phyloP scores from a whole-genome alignment of 1,140 invertebrate genomes.

The Brachionus calyciflorus region DNA sequence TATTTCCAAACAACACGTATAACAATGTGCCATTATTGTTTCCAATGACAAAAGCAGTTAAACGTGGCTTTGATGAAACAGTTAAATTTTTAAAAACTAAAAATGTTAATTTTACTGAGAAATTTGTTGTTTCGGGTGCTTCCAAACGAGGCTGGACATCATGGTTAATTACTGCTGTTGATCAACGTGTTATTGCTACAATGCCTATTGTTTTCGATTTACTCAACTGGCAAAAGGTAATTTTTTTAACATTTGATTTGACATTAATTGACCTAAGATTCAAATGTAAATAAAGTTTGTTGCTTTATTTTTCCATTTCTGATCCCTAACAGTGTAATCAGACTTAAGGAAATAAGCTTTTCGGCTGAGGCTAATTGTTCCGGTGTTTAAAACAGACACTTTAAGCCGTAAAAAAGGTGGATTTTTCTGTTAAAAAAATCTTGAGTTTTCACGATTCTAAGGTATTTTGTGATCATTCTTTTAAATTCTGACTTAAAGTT shows the following conservation, averaged over 20 bases:
- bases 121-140: constrained; percentile 53
- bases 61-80: constrained; percentile 52
- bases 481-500: too few species aligned
- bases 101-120: constrained; percentile 41
- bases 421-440: too few species aligned
- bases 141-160: constrained; percentile 51
- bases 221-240: constrained; percentile 19
- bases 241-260: not conserved
- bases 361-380: too few species aligned
- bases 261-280: too few species aligned
- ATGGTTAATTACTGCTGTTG: constrained; percentile 40
- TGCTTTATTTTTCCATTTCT: too few species aligned
- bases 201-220: constrained; percentile 40
- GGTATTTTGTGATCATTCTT: too few species aligned
- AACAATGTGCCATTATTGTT: constrained; percentile 46
- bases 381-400: too few species aligned
- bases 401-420: too few species aligned
- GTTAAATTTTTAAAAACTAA: constrained; percentile 49
- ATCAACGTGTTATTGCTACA: constrained; percentile 22
- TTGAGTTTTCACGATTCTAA: too few species aligned
- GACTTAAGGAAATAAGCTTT: too few species aligned
- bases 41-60: constrained; percentile 51
- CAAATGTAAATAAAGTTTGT: too few species aligned
- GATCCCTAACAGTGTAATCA: too few species aligned
- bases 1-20: not conserved